These are phyloP conservation scores for Hydrolagus colliei DNA, from an alignment of 2,797 vertebrate species.

Conservation along the genomic window DNA sequence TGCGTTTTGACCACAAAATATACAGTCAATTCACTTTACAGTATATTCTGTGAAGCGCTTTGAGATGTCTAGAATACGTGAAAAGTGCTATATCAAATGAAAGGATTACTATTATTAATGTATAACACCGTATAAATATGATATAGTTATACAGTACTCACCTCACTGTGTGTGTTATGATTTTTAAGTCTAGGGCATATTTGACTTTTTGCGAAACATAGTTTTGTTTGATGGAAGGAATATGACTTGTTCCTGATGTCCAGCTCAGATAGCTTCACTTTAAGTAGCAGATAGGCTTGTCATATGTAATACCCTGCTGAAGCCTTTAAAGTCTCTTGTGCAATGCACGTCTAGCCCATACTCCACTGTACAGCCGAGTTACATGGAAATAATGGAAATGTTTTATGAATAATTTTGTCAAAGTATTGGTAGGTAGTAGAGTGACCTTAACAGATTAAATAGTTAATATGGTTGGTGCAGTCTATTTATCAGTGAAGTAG, in stretches of 20 bases:
- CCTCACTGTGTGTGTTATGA: too few relatives aligned
- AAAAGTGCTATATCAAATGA: too few relatives aligned
- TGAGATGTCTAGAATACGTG: too few relatives aligned
- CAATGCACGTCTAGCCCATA: neutral
- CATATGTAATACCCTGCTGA: neutral
- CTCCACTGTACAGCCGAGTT: neutral
- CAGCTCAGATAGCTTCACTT: neutral
- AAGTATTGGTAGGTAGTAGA: neutral
- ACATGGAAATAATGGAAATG: neutral
- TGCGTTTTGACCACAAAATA: too few relatives aligned
- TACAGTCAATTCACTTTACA: too few relatives aligned
- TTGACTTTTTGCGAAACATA: neutral
- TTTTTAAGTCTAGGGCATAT: neutral
- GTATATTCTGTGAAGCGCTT: too few relatives aligned
- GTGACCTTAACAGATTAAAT: neutral
- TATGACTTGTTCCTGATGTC: neutral
- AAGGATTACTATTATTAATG: too few relatives aligned
- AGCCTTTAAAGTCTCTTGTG: neutral
- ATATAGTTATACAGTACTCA: too few relatives aligned
- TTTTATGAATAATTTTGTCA: neutral
- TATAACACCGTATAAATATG: too few relatives aligned
- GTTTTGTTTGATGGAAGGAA: neutral
- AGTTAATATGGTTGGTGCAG: neutral
- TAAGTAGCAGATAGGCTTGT: neutral
- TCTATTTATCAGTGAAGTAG: constrained; percentile 26